A percentile compares a stretch with the other conserved stretches of the same genome.
Conservation (phyloP, 2,797 vertebrate species). For the Myioborus miniatus region DNA sequence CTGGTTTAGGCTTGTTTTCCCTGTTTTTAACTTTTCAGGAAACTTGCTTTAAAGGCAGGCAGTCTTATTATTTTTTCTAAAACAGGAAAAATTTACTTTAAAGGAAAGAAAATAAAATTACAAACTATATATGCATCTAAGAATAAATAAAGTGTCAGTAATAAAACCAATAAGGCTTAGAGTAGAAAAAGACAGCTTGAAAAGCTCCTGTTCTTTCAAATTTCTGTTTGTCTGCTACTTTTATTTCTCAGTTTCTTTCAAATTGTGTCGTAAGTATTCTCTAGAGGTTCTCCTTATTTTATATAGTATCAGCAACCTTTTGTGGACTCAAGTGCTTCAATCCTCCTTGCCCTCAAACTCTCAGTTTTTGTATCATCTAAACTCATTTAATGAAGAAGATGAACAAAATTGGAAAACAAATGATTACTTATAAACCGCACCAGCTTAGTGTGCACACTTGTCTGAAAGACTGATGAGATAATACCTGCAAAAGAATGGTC, state of each 20-base stretch:
- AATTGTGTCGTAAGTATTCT: not conserved
- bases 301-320: not conserved
- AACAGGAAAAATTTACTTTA: not conserved
- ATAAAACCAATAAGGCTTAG: not conserved
- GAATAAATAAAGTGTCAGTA: not conserved
- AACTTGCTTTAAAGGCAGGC: not conserved
- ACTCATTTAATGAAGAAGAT: constrained; percentile 13
- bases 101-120: not conserved
- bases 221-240: not conserved
- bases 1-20: not conserved
- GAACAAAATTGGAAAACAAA: constrained; percentile 46
- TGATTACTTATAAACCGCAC: not conserved
- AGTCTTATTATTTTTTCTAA: not conserved
- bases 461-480: constrained; percentile 68
- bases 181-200: not conserved
- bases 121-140: not conserved
- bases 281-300: not conserved
- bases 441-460: not conserved
- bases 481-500: constrained; percentile 68
- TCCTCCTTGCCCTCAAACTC: not conserved
- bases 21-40: not conserved
- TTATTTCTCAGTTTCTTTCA: not conserved
- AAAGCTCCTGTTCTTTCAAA: not conserved
- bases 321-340: not conserved
- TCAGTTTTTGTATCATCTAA: not conserved